Conservation (phyloP, 2,113 vertebrate species). For the Hippoglossus stenolepis region DNA sequence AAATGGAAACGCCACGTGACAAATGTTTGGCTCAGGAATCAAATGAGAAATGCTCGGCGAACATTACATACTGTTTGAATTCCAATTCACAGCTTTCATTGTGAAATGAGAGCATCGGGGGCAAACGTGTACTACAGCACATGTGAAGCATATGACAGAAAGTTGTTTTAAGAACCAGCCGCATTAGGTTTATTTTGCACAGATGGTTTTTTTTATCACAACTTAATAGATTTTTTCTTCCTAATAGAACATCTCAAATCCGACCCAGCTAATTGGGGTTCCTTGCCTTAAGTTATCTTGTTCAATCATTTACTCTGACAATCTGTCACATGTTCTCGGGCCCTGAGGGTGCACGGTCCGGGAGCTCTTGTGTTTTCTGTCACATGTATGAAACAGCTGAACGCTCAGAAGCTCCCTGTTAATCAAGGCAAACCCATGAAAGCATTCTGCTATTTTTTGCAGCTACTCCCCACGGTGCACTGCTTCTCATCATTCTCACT, state of each 20-base stretch:
- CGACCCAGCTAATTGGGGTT: slow-evolving; percentile 43
- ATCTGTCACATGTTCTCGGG: slow-evolving; percentile 66
- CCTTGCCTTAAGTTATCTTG: slow-evolving; percentile 56
- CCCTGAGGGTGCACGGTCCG: slow-evolving; percentile 55
- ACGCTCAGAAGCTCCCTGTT: slow-evolving; percentile 54
- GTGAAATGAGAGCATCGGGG: too few relatives aligned
- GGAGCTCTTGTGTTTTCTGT: slow-evolving; percentile 52
- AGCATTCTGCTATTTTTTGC: slow-evolving; percentile 41
- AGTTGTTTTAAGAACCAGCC: too few relatives aligned
- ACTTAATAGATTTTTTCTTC: neutral
- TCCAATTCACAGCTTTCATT: too few relatives aligned
- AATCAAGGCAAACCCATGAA: slow-evolving; percentile 52
- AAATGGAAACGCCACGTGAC: too few relatives aligned
- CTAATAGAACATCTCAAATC: neutral
- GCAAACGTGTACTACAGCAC: too few relatives aligned
- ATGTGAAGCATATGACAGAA: too few relatives aligned
- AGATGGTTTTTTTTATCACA: neutral
- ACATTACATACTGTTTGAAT: too few relatives aligned
- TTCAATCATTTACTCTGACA: slow-evolving; percentile 75
- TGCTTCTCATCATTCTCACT: slow-evolving; percentile 22
- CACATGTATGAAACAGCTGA: slow-evolving; percentile 65
- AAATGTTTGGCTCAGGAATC: too few relatives aligned
- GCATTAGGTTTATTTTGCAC: too few relatives aligned
- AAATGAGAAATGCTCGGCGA: too few relatives aligned
- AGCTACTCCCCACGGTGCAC: slow-evolving; percentile 20